Evolutionary conservation across 53 echinoderm and acorn worm species (phyloP), one percentile per base, ranked within the genome.

Genomic region (Glandiceps talaboti): DNA sequence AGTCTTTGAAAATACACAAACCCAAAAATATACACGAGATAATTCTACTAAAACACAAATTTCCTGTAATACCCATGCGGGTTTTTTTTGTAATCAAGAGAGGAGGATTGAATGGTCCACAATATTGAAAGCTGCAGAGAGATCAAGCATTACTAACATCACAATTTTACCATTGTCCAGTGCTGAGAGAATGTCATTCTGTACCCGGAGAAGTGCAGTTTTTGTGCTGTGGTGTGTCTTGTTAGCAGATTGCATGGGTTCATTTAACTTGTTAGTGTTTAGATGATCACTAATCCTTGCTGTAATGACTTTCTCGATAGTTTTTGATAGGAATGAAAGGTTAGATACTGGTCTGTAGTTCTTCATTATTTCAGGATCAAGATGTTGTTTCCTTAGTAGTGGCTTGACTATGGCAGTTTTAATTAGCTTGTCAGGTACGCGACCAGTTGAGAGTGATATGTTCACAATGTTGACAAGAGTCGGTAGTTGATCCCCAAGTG

Each of bases 271-370:
- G 25, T 78, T 75, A 26, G 45, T 83, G 45, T 74, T 32, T 32
- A 83, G 20, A 72, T 79, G 74, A 76, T 74, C 32, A 76, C 77
- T 76, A 6, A 85, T 73, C 29, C 85, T 77, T 31, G 29, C 77
- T n/a, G 88, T 77, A 29, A 83, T 75, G 29, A 82, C 78, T 25
- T 85, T 81, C 74, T 88, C 81, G 25, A 88, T 80, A 27, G 80
- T 73, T 33, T 89, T 89, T 73, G 75, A 77, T 0, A 85, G 83
- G 27, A 76, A 89, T 33, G 45, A 82, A 20, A 89, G 31, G 76
- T 89, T 85, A 25, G 85, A 80, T 1, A 85, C 85, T 32, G 85
- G 85, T 33, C 88, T 77, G 33, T 84, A 88, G 73, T 64, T 84
- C 32, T 33, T 28, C 14, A 84, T 27, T 30, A 32, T 74, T 30